A percentile compares a stretch with the other conserved stretches of the same genome.
Evolutionary conservation across 2,888 invertebrate genomes (phyloP).

Genomic region (Pycnomerus fuliginosus): DNA sequence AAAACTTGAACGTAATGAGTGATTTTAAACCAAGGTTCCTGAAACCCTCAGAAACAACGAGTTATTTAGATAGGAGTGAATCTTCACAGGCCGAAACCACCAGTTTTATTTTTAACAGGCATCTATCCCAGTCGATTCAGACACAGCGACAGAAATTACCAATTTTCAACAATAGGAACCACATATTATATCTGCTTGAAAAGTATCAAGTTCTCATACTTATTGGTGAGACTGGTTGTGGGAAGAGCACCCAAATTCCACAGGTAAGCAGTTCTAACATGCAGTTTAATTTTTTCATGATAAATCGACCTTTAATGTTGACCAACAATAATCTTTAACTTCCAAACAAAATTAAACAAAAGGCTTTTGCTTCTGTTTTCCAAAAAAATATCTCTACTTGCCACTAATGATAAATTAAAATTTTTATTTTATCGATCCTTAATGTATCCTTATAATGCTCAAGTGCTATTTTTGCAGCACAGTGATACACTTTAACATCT

Average conservation of each 20-base stretch:
- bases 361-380: too few relatives aligned
- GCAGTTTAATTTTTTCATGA: too few relatives aligned
- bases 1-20: constrained; percentile 36
- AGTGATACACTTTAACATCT: too few relatives aligned
- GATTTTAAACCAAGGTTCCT: constrained; percentile 51
- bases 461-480: too few relatives aligned
- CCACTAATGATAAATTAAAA: too few relatives aligned
- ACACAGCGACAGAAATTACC: constrained; percentile 84
- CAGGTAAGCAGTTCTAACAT: constrained; percentile 72
- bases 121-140: constrained; percentile 78
- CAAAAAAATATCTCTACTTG: too few relatives aligned
- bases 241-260: constrained; percentile 94
- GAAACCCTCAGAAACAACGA: constrained; percentile 48
- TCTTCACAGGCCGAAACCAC: constrained; percentile 42
- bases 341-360: too few relatives aligned
- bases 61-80: constrained; percentile 50
- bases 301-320: too few relatives aligned
- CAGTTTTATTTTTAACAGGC: constrained; percentile 79
- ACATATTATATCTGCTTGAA: constrained; percentile 88
- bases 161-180: constrained; percentile 80
- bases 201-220: constrained; percentile 85
- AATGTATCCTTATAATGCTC: too few relatives aligned
- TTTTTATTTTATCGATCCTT: too few relatives aligned
- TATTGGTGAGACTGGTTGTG: constrained; percentile 94
- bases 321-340: too few relatives aligned